Evolutionary conservation across 2,888 invertebrate species (phyloP).

Genomic region (Thalpophila matura): DNA sequence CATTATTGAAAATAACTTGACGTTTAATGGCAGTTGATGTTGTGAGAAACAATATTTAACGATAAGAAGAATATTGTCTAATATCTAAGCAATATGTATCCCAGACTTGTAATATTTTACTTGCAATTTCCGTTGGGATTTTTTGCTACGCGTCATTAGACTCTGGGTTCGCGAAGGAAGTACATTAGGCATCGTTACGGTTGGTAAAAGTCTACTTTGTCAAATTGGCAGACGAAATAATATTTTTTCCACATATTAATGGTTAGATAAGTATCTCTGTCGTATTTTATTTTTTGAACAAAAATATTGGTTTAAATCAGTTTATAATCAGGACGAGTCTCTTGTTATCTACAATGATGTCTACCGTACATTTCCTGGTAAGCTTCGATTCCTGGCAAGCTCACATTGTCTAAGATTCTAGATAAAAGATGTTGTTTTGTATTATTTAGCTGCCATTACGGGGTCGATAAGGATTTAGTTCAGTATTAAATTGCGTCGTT

Average conservation of each 20-base stretch:
- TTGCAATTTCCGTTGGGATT: conserved; percentile 43
- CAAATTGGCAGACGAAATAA: conserved; percentile 39
- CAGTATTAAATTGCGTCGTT: conserved; percentile 26
- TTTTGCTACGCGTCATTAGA: conserved; percentile 53
- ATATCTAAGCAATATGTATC: too few species aligned
- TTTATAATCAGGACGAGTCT: conserved; percentile 1
- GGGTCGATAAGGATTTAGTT: conserved; percentile 41
- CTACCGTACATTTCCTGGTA: conserved; percentile 15
- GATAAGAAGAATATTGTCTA: too few species aligned
- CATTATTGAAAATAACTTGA: too few species aligned
- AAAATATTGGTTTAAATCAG: neutral
- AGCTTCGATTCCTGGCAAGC: conserved; percentile 42
- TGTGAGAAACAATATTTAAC: too few species aligned
- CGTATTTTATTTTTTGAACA: too few species aligned
- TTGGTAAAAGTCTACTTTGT: conserved; percentile 44
- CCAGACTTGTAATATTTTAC: conserved; percentile 32
- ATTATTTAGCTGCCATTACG: conserved; percentile 50
- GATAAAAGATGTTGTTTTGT: conserved; percentile 59
- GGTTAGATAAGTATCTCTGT: too few species aligned
- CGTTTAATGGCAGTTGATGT: too few species aligned
- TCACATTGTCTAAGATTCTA: conserved; percentile 59
- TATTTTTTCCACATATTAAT: conserved; percentile 40
- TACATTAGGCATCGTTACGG: conserved; percentile 43
- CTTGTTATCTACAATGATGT: conserved; percentile 5
- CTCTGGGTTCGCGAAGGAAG: conserved; percentile 45